phyloP scores from a whole-genome alignment of 2,888 invertebrate species.

The Entomobrya multifasciata region DNA sequence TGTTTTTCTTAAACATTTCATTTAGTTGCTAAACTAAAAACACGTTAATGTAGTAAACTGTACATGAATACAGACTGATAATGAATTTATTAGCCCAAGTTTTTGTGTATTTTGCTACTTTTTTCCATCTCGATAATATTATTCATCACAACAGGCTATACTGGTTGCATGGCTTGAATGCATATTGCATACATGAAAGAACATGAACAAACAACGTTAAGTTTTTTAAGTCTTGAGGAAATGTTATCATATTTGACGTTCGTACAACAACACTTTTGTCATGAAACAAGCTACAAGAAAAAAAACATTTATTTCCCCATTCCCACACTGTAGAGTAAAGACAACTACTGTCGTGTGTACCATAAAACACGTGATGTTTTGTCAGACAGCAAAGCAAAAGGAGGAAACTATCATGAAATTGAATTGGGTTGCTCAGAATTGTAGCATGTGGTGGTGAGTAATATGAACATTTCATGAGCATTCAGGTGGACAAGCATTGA shows the following conservation, averaged over 20 bases:
- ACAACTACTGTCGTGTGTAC: too few relatives aligned
- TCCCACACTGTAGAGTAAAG: not conserved
- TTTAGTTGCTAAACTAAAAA: too few relatives aligned
- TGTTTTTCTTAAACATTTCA: too few relatives aligned
- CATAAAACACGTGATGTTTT: conserved; percentile 22
- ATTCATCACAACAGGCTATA: too few relatives aligned
- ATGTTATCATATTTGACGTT: conserved; percentile 15
- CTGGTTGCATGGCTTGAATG: too few relatives aligned
- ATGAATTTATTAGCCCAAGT: too few relatives aligned
- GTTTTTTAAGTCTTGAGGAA: not conserved
- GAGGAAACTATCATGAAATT: conserved; percentile 20
- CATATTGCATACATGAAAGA: too few relatives aligned
- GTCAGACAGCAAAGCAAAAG: conserved; percentile 30
- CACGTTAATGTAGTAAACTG: too few relatives aligned
- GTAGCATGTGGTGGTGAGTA: not conserved
- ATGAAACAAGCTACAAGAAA: not conserved
- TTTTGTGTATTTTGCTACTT: too few relatives aligned
- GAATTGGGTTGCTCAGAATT: not conserved
- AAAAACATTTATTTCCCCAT: conserved; percentile 8
- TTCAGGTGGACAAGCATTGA: not conserved
- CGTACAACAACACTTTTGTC: conserved; percentile 20
- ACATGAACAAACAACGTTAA: too few relatives aligned
- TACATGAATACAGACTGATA: too few relatives aligned
- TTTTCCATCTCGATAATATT: too few relatives aligned
- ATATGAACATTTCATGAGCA: not conserved